Evolutionary conservation across 2,888 invertebrate genomes (phyloP).

Genomic region (Muschampia plurimacula): DNA sequence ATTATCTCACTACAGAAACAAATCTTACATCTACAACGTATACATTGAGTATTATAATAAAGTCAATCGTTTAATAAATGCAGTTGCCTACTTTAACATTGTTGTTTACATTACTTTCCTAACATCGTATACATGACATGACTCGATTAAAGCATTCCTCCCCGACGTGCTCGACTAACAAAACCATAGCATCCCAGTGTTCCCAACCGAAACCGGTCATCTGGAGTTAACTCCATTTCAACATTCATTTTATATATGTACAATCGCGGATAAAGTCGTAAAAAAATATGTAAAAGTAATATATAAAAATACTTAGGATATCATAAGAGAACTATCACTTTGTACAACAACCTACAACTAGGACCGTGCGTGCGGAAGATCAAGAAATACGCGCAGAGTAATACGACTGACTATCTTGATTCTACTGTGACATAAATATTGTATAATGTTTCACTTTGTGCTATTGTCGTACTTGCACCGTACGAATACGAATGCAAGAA

Average conservation of each 20-base stretch:
- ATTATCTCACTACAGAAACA: slow-evolving; percentile 77
- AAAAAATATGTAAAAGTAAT: slow-evolving; percentile 84
- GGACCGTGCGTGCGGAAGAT: slow-evolving; percentile 72
- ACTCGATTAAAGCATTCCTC: slow-evolving; percentile 61
- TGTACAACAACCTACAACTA: slow-evolving; percentile 80
- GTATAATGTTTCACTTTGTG: slow-evolving; percentile 25
- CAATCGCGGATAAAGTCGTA: slow-evolving; percentile 81
- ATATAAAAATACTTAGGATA: slow-evolving; percentile 84
- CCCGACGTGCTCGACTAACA: slow-evolving; percentile 34
- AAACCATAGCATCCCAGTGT: slow-evolving; percentile 56
- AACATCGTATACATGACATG: slow-evolving; percentile 78
- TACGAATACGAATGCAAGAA: slow-evolving; percentile 22
- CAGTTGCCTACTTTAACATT: slow-evolving; percentile 75
- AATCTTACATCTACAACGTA: slow-evolving; percentile 78
- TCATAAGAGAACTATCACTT: slow-evolving; percentile 86
- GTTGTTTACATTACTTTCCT: slow-evolving; percentile 68
- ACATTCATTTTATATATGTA: slow-evolving; percentile 75
- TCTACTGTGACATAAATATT: slow-evolving; percentile 22
- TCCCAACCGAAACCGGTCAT: slow-evolving; percentile 72
- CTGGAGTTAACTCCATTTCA: slow-evolving; percentile 59
- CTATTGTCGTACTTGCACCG: not conserved
- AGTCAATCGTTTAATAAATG: slow-evolving; percentile 79
- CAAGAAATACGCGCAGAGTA: slow-evolving; percentile 20
- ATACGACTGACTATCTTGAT: not conserved
- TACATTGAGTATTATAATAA: slow-evolving; percentile 82